Base-by-base conservation (phyloP, 1,140 invertebrate genomes). In the Xylocopa sonorina region DNA sequence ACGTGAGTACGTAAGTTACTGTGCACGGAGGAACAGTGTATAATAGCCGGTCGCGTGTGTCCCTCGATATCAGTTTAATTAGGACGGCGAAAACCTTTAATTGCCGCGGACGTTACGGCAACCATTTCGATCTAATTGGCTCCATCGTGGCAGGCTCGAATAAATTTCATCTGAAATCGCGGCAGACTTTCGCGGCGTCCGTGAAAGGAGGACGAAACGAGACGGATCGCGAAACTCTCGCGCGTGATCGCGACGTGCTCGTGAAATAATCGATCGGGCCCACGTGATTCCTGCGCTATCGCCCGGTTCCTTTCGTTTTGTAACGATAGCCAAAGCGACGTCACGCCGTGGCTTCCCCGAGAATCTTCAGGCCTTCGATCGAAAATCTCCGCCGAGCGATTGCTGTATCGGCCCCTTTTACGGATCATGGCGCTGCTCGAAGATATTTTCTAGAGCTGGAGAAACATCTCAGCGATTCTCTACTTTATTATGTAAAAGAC, bases 171-270 rank as follows among this genome's bases (percentile, higher is more conserved):
- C 32, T 7, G 71, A 62, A 62, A 21, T 60, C n/a, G 38, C n/a
- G 21, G 9, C 41, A n/a, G n/a, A 27, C 57, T 63, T 50, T 62
- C 71, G 58, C 32, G n/a, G 21, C 3, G 41, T 14, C 27, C 57
- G 71, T 51, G 71, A 74, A 74, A 74, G 58, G 57, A 63, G 71
- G 46, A 1, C 58, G 69, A 58, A 46, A 38, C 9, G 38, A 21
- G 18, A 18, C 38, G 34, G 41, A 38, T 60, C 57, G 57, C 38
- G 53, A 57, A 71, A 46, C 48, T 27, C 43, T 46, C 29, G 6
- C 57, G 57, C 71, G 71, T 73, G 71, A 73, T 73, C 71, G 41
- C 57, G 18, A 73, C 71, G 57, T 73, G 71, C 38, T 51, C 32
- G 57, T 34, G 43, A 73, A 73, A 50, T 73, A 60, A 73, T 73